Conservation (phyloP, 1,140 invertebrate genomes). For the Dreissena rostriformis region DNA sequence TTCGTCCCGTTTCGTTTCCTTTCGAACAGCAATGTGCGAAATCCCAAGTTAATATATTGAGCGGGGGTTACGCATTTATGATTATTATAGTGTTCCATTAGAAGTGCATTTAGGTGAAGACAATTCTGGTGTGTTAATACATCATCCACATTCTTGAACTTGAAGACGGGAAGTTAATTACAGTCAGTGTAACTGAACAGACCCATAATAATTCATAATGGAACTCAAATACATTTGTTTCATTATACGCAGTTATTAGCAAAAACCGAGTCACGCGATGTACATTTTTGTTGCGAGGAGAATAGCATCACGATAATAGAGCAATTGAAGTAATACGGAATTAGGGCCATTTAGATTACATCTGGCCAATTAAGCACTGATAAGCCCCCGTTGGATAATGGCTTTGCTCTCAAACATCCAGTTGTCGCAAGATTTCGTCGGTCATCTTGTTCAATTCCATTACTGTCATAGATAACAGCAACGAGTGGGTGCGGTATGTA, state of each 20-base stretch:
- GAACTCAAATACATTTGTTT: too few species aligned
- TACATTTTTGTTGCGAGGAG: constrained; percentile 6
- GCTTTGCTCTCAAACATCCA: constrained; percentile 36
- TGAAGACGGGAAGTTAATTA: too few species aligned
- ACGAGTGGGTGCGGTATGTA: neutral
- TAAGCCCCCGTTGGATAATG: constrained; percentile 37
- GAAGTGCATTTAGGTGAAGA: too few species aligned
- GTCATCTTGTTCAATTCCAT: constrained; percentile 1
- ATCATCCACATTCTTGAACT: too few species aligned
- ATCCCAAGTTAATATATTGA: too few species aligned
- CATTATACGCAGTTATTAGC: constrained; percentile 13
- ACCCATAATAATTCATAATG: too few species aligned
- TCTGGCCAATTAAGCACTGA: constrained; percentile 29
- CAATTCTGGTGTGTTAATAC: too few species aligned
- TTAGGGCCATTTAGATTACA: constrained; percentile 42
- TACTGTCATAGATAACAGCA: neutral
- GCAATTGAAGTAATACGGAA: constrained; percentile 39
- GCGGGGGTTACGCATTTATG: too few species aligned
- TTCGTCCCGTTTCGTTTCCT: too few species aligned
- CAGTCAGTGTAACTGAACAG: too few species aligned
- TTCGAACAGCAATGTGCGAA: too few species aligned
- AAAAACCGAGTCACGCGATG: constrained; percentile 16
- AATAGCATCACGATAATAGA: constrained; percentile 9
- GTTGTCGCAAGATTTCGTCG: neutral
- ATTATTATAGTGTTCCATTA: too few species aligned